phyloP scores from a whole-genome alignment of 2,888 invertebrate species.

The Nephrotoma flavescens region DNA sequence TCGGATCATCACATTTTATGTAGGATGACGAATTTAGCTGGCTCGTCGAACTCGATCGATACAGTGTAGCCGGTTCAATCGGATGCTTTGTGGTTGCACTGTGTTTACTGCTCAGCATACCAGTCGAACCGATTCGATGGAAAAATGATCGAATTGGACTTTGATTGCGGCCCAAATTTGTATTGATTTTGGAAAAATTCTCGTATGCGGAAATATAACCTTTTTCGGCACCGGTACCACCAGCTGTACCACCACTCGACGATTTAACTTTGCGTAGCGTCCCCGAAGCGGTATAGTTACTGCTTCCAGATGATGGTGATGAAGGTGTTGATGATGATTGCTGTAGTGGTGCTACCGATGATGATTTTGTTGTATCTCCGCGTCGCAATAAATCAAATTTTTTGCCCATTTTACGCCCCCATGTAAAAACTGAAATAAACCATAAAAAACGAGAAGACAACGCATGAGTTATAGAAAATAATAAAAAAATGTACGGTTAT shows the following conservation, averaged over 20 bases:
- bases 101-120: slow-evolving; percentile 46
- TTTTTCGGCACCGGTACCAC: slow-evolving; percentile 17
- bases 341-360: slow-evolving; percentile 16
- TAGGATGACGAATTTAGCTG: slow-evolving; percentile 51
- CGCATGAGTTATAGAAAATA: neutral
- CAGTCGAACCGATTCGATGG: slow-evolving; percentile 60
- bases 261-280: slow-evolving; percentile 12
- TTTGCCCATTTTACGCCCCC: slow-evolving; percentile 66
- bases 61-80: slow-evolving; percentile 30
- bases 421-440: slow-evolving; percentile 43
- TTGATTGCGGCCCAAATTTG: slow-evolving; percentile 16
- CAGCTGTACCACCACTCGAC: slow-evolving; percentile 31
- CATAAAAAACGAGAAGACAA: slow-evolving; percentile 17
- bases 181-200: slow-evolving; percentile 11
- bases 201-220: slow-evolving; percentile 12
- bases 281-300: slow-evolving; percentile 9
- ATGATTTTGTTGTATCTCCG: slow-evolving; percentile 31
- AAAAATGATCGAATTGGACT: slow-evolving; percentile 59
- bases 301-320: slow-evolving; percentile 12
- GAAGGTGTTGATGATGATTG: slow-evolving; percentile 23
- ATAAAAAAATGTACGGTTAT: neutral
- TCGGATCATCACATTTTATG: slow-evolving; percentile 64
- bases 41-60: slow-evolving; percentile 62
- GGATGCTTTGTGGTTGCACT: slow-evolving; percentile 22
- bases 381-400: slow-evolving; percentile 60